Evolutionary conservation across 1,140 invertebrate species (phyloP), one percentile per base, ranked within the genome.

Genomic region (Hylaeus anthracinus): DNA sequence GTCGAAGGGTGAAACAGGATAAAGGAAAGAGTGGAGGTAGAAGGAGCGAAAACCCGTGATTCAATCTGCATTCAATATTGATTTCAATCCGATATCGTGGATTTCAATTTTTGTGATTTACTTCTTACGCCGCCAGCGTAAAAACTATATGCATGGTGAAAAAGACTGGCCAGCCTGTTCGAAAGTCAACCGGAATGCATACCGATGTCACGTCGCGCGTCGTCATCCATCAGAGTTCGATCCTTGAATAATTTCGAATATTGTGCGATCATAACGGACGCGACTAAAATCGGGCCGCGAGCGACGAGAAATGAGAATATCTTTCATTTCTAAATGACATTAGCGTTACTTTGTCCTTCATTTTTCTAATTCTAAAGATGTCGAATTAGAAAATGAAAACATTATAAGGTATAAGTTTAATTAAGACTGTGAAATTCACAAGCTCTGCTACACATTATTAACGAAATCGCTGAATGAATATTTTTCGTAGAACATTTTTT

Each of bases 61-160:
- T 92, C 91, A 89, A 92, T 92, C 90, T 92, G 88, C 90, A 91
- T 91, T 92, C 91, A 91, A 92, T 92, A 92, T 92, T 92, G 90
- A 92, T 92, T 92, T 82, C 91, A 92, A 92, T 92, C 87, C 88
- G 91, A 92, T 92, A 92, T 85, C 86, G 86, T 78, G 83, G 85
- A 90, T 89, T 91, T 89, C 89, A 87, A 91, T 92, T 92, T 91
- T 86, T 86, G 86, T 92, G 90, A 92, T 92, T 92, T 92, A 92
- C 90, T 92, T 86, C 90, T 91, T 90, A 91, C 81, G 76, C 81
- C 70, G 71, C 43, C 79, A 66, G 73, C 64, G 77, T 70, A 45
- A 72, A 72, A 76, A 75, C 72, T 82, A 79, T 74, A 72, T 41
- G 73, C 72, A 48, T 74, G 37, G 51, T 58, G 72, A 69, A 81